Percentiles rank a stretch among this genome's conserved stretches.
Evolutionary conservation across 2,113 vertebrate species (phyloP).

Genomic region (Rostratula benghalensis): DNA sequence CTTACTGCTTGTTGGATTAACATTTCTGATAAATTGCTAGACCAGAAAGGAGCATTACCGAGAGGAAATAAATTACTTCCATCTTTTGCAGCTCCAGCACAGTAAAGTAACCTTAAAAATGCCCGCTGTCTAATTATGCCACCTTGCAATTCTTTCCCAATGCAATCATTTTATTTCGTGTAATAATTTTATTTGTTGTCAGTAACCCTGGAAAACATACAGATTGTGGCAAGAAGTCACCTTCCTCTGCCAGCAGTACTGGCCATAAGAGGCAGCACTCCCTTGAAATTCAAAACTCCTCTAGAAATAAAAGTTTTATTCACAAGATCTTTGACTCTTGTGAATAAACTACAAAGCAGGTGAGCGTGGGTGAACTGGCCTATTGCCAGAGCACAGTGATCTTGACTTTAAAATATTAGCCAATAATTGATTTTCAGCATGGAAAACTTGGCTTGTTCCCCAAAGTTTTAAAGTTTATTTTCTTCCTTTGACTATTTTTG

Average conservation of each 20-base stretch:
- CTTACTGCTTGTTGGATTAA: slow-evolving; percentile 80
- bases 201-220: not conserved
- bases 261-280: not conserved
- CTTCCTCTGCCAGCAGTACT: not conserved
- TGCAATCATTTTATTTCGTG: slow-evolving; percentile 61
- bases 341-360: slow-evolving; percentile 37
- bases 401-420: not conserved
- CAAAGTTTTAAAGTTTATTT: slow-evolving; percentile 49
- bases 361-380: slow-evolving; percentile 23
- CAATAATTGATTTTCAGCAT: slow-evolving; percentile 54
- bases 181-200: slow-evolving; percentile 54
- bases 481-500: slow-evolving; percentile 60
- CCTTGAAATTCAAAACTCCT: slow-evolving; percentile 29
- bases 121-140: slow-evolving; percentile 71
- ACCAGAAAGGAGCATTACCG: slow-evolving; percentile 77
- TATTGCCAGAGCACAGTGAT: not conserved
- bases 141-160: slow-evolving; percentile 74
- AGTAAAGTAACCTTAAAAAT: slow-evolving; percentile 76
- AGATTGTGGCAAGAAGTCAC: not conserved
- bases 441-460: slow-evolving; percentile 22
- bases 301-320: slow-evolving; percentile 19
- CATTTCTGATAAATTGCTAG: slow-evolving; percentile 85
- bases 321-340: not conserved
- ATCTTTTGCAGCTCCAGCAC: slow-evolving; percentile 58
- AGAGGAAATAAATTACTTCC: slow-evolving; percentile 80